A percentile compares a stretch with the other conserved stretches of the same genome.
Conservation (phyloP, 92 coral and sea anemone genomes). For the Desmophyllum pertusum region DNA sequence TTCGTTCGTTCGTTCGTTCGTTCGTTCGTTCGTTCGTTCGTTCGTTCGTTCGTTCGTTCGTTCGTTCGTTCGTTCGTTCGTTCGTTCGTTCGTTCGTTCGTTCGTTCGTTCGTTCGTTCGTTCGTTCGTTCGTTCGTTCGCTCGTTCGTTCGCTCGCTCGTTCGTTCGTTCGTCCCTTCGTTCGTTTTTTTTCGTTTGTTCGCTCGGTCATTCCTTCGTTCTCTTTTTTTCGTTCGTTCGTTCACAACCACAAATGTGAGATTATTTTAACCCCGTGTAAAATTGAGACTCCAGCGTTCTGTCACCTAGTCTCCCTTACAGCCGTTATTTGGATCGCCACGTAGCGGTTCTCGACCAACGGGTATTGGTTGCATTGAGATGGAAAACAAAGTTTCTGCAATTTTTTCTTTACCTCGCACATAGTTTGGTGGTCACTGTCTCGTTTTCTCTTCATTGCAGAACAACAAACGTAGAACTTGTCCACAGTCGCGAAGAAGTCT, state of each 20-base stretch:
- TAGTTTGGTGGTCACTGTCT: background rate
- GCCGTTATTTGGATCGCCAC: too few relatives aligned
- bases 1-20: background rate
- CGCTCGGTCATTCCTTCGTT: background rate
- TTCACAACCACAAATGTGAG: too few relatives aligned
- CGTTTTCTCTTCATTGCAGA: slow-evolving; percentile 45
- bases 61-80: background rate
- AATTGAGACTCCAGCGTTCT: background rate
- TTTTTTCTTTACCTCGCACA: background rate
- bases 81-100: background rate
- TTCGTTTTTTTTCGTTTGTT: background rate
- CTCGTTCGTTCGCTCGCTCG: too few relatives aligned
- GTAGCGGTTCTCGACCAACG: too few relatives aligned
- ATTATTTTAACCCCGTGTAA: background rate
- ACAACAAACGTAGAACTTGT: slow-evolving; percentile 90
- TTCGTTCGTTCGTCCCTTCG: too few relatives aligned
- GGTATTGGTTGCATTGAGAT: background rate
- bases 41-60: too few relatives aligned
- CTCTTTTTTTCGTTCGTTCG: background rate
- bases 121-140: background rate
- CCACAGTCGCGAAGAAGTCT: slow-evolving; percentile 87
- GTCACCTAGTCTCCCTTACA: background rate
- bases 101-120: too few relatives aligned
- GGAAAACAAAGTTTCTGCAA: background rate
- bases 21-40: too few relatives aligned